Conservation (phyloP, 2,888 invertebrate species). For the Drosophila limbata region DNA sequence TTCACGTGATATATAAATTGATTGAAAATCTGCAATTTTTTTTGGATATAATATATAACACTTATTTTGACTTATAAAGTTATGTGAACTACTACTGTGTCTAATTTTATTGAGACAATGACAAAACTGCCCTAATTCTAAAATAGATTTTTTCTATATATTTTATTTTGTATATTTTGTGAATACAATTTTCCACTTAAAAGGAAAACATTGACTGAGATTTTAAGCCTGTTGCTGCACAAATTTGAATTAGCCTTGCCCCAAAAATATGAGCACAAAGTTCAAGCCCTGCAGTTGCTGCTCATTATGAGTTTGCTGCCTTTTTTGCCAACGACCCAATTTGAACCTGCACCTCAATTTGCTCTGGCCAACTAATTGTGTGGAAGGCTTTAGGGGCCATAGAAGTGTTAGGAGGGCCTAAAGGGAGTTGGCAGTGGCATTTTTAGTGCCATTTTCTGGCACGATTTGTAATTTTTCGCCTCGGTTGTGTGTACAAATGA, state of each 20-base stretch:
- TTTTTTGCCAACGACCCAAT: conserved; percentile 64
- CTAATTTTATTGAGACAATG: too few relatives aligned
- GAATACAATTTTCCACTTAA: too few relatives aligned
- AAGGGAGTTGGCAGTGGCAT: conserved; percentile 27
- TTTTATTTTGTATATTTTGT: too few relatives aligned
- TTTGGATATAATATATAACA: too few relatives aligned
- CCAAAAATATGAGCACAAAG: conserved; percentile 27
- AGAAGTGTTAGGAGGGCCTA: conserved; percentile 14
- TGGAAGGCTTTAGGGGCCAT: conserved; percentile 61
- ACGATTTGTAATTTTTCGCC: conserved; percentile 55
- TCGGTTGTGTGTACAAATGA: conserved; percentile 19
- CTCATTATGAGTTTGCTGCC: conserved; percentile 34
- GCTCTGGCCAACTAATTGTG: conserved; percentile 74
- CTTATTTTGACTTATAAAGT: too few relatives aligned
- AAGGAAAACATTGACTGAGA: background rate
- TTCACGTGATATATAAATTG: too few relatives aligned
- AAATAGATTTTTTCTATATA: too few relatives aligned
- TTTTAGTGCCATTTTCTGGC: conserved; percentile 57
- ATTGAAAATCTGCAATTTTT: too few relatives aligned
- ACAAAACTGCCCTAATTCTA: too few relatives aligned
- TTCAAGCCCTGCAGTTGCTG: conserved; percentile 27
- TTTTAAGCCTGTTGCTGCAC: background rate
- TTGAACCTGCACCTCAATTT: conserved; percentile 74
- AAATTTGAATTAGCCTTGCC: conserved; percentile 28
- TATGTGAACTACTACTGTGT: too few relatives aligned